These are phyloP conservation scores for Melanocharis versteri DNA, from an alignment of 2,113 vertebrate genomes.

Conservation along the genomic window DNA sequence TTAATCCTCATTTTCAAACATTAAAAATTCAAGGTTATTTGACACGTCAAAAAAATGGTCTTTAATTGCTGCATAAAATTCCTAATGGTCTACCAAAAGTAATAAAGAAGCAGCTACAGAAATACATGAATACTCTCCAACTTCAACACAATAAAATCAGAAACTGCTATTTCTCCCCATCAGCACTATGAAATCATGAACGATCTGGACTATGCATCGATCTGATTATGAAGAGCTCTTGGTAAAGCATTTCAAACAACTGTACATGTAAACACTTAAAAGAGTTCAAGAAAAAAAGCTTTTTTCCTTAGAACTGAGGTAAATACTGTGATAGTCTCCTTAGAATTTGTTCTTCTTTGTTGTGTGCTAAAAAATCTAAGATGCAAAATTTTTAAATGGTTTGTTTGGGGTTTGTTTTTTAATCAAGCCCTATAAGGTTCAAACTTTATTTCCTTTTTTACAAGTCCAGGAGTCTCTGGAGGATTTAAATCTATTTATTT, in stretches of 20 bases:
- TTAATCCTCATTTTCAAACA: constrained; percentile 9
- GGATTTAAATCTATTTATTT: not conserved
- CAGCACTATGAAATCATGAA: not conserved
- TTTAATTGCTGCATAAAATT: not conserved
- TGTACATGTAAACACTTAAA: not conserved
- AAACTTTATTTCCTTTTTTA: not conserved
- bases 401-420: not conserved
- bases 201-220: not conserved
- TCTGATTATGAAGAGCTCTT: not conserved
- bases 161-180: not conserved
- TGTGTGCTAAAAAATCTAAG: not conserved
- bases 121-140: not conserved
- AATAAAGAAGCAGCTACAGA: not conserved
- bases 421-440: not conserved
- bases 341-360: not conserved
- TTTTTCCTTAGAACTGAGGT: not conserved
- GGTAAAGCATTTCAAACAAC: not conserved
- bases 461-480: not conserved
- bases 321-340: not conserved
- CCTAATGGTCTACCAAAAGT: not conserved
- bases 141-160: not conserved
- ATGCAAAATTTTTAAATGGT: not conserved
- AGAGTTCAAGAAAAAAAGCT: not conserved
- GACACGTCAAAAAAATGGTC: not conserved
- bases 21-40: constrained; percentile 48